phyloP scores from a whole-genome alignment of 2,797 vertebrate species.

The Tachyglossus aculeatus region DNA sequence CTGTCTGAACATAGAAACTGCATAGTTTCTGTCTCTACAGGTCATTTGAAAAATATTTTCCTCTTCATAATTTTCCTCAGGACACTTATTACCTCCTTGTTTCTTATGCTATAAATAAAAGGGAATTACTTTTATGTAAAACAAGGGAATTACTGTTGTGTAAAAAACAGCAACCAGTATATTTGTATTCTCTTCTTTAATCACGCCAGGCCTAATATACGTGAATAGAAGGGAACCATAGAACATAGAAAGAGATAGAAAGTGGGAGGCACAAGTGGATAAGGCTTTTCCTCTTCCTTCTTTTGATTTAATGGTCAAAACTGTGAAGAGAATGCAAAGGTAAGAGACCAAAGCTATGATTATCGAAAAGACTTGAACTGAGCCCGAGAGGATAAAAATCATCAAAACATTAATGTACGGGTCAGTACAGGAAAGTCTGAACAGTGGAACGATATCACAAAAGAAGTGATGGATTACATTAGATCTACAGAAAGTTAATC shows the following conservation, averaged over 20 bases:
- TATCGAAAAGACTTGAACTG: conserved; percentile 10
- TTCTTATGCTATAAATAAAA: too few relatives aligned
- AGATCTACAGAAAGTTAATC: conserved; percentile 8
- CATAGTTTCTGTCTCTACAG: background rate
- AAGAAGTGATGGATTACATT: conserved; percentile 24
- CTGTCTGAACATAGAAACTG: background rate
- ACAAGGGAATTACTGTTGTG: conserved; percentile 25
- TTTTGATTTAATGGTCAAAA: background rate
- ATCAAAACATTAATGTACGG: conserved; percentile 37
- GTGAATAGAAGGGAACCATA: conserved; percentile 28
- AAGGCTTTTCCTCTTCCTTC: conserved; percentile 12
- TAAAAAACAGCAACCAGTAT: conserved; percentile 28
- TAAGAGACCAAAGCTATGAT: background rate
- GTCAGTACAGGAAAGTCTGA: conserved; percentile 31
- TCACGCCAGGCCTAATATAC: background rate
- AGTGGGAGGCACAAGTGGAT: conserved; percentile 6
- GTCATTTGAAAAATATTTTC: background rate
- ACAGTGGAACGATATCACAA: conserved; percentile 25
- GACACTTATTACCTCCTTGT: conserved; percentile 22
- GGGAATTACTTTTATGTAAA: conserved; percentile 39
- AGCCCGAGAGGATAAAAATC: conserved; percentile 33
- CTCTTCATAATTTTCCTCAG: conserved; percentile 6
- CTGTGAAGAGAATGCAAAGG: too few relatives aligned
- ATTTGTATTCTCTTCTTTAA: background rate
- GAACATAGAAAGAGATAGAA: conserved; percentile 11